Evolutionary conservation across 1,140 invertebrate species (phyloP).

Genomic region (Popillia japonica): DNA sequence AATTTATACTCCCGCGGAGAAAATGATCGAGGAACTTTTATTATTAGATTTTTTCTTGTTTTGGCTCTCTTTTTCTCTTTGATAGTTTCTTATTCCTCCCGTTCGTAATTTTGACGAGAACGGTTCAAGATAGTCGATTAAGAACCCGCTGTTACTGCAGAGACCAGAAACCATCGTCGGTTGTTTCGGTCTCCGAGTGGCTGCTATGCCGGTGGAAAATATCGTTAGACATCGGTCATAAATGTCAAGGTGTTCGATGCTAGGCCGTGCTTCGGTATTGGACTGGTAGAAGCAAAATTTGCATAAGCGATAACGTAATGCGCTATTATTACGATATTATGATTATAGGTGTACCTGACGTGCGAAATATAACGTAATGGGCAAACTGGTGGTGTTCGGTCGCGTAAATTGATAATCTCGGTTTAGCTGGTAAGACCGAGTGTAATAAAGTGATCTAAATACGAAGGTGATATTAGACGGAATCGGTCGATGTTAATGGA

Average conservation of each 20-base stretch:
- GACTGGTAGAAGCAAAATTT: slow-evolving; percentile 29
- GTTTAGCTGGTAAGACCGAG: background rate
- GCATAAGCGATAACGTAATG: slow-evolving; percentile 38
- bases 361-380: slow-evolving; percentile 33
- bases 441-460: slow-evolving; percentile 19
- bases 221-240: slow-evolving; percentile 35
- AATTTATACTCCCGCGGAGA: slow-evolving; percentile 26
- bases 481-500: background rate
- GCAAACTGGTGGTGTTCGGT: slow-evolving; percentile 1
- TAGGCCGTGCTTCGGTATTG: background rate
- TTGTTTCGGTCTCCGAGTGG: background rate
- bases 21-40: slow-evolving; percentile 16
- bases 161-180: slow-evolving; percentile 13
- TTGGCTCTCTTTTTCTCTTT: slow-evolving; percentile 8
- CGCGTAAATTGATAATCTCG: slow-evolving; percentile 22
- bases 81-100: slow-evolving; percentile 6
- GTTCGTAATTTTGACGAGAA: slow-evolving; percentile 16
- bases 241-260: slow-evolving; percentile 34
- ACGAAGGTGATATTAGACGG: background rate
- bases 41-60: slow-evolving; percentile 27
- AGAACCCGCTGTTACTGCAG: background rate
- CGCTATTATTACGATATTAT: slow-evolving; percentile 37
- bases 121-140: background rate
- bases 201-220: background rate
- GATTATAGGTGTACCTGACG: slow-evolving; percentile 32